phyloP scores from a whole-genome alignment of 2,888 invertebrate genomes.

The Lepidocyrtinus sp. region DNA sequence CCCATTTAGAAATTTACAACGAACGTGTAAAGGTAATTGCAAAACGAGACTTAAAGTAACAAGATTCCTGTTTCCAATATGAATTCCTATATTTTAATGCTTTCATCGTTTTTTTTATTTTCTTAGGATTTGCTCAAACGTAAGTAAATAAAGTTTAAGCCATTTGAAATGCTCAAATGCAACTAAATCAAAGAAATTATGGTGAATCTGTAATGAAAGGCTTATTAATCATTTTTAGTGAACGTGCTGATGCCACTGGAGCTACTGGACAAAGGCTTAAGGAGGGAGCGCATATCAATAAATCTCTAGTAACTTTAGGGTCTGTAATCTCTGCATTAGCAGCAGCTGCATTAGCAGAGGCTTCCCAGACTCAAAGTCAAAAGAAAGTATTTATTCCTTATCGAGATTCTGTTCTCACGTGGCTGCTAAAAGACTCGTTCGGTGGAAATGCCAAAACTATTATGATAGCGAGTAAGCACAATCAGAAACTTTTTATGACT shows the following conservation, averaged over 20 bases:
- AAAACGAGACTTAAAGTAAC: too few species aligned
- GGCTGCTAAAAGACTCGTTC: constrained; percentile 89
- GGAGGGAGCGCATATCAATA: constrained; percentile 92
- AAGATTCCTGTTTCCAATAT: too few species aligned
- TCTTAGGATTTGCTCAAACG: too few species aligned
- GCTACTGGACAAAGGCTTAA: constrained; percentile 90
- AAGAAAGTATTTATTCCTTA: constrained; percentile 83
- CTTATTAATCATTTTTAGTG: constrained; percentile 75
- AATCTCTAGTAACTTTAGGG: constrained; percentile 89
- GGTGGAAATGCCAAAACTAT: constrained; percentile 94
- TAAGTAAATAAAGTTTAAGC: too few species aligned
- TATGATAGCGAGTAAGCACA: constrained; percentile 82
- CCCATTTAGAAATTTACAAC: constrained; percentile 87
- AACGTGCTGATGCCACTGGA: constrained; percentile 89
- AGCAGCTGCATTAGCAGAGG: constrained; percentile 76
- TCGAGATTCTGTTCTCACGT: constrained; percentile 89
- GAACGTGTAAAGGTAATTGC: constrained; percentile 87
- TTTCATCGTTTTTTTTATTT: background rate
- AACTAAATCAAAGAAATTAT: constrained; percentile 24
- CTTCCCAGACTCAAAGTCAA: constrained; percentile 58
- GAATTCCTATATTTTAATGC: constrained; percentile 47
- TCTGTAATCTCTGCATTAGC: constrained; percentile 90
- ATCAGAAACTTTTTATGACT: too few species aligned
- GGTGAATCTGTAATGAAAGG: background rate
- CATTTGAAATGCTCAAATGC: too few species aligned